Percentiles rank a stretch among this genome's conserved stretches.
These are phyloP conservation scores for Phymatocera aterrima DNA, from an alignment of 2,888 invertebrate genomes.

Conservation along the genomic window DNA sequence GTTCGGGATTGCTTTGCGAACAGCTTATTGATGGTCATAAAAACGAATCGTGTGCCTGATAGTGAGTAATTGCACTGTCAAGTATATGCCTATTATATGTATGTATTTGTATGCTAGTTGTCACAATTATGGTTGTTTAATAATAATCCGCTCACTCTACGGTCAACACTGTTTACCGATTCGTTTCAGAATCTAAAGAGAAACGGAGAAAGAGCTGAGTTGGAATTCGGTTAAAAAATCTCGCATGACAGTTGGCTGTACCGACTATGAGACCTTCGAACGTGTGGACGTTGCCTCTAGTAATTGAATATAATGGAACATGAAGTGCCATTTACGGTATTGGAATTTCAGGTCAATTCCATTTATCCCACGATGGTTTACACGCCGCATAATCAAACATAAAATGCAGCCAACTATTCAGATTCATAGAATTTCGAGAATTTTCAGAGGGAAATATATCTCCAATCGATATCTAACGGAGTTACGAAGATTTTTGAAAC, in stretches of 20 bases:
- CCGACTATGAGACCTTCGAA: background rate
- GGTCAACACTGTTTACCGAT: background rate
- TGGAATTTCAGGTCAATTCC: background rate
- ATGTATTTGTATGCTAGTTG: background rate
- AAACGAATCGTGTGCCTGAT: background rate
- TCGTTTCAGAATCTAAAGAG: background rate
- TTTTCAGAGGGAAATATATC: background rate
- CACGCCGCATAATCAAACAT: background rate
- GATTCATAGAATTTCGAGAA: background rate
- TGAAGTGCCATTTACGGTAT: conserved; percentile 11
- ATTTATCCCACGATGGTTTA: background rate
- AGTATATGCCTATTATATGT: background rate
- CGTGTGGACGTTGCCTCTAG: conserved; percentile 23
- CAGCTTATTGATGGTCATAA: background rate
- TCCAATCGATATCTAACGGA: background rate
- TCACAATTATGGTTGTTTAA: background rate
- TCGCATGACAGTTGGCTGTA: conserved; percentile 4
- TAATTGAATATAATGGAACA: conserved; percentile 18
- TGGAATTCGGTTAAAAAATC: conserved; percentile 8
- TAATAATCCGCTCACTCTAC: background rate
- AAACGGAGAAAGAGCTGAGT: background rate
- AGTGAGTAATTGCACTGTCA: conserved; percentile 1
- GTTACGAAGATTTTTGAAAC: background rate
- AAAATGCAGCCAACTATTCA: background rate
- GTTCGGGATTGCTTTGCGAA: background rate